phyloP scores from a whole-genome alignment of 2,113 vertebrate genomes.

The Neotragus moschatus region DNA sequence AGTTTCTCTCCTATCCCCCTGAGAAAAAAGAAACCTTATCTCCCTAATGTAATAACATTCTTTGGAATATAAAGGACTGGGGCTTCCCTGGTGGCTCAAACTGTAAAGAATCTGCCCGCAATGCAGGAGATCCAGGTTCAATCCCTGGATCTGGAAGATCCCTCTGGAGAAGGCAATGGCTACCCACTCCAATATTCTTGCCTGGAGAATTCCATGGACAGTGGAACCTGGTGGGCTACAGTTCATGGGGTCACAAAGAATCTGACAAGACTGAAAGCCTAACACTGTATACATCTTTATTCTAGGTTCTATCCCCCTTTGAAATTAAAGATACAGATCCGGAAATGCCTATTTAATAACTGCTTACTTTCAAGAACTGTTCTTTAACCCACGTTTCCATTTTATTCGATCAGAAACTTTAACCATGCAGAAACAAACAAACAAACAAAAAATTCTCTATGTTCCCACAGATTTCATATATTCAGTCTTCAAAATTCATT shows the following conservation, averaged over 20 bases:
- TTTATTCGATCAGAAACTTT: background rate
- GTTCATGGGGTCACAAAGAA: background rate
- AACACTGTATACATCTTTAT: background rate
- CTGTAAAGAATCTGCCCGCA: background rate
- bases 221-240: background rate
- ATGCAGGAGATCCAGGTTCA: background rate
- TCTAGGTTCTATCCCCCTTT: background rate
- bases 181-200: background rate
- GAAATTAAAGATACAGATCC: background rate
- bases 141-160: background rate
- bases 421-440: background rate
- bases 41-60: background rate
- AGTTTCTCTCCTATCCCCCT: background rate
- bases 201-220: background rate
- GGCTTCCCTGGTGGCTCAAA: background rate
- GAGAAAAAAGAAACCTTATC: background rate
- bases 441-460: background rate
- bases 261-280: background rate
- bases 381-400: background rate
- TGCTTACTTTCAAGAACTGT: background rate
- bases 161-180: background rate
- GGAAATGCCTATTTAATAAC: background rate
- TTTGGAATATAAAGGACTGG: background rate
- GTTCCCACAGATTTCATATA: background rate
- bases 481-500: background rate